Percentiles rank a stretch among this genome's conserved stretches.
Evolutionary conservation across 2,888 invertebrate species (phyloP).

Genomic region (Diloba caeruleocephala): DNA sequence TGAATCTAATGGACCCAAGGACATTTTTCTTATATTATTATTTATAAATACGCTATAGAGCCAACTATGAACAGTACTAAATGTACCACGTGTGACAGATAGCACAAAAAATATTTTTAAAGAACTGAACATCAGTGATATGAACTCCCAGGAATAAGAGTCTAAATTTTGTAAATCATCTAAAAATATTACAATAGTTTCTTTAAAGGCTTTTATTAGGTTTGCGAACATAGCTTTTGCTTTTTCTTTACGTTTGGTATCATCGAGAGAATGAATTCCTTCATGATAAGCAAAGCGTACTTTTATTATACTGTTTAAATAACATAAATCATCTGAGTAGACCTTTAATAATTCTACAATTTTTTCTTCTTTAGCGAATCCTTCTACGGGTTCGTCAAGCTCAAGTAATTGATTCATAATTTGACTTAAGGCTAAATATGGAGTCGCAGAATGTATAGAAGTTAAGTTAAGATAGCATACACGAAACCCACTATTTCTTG

Average conservation of each 20-base stretch:
- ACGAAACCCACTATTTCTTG: conserved; percentile 65
- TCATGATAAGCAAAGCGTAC: conserved; percentile 86
- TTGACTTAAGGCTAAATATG: conserved; percentile 80
- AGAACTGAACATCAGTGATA: conserved; percentile 72
- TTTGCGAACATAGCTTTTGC: conserved; percentile 75
- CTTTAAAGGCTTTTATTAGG: conserved; percentile 71
- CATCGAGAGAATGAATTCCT: conserved; percentile 72
- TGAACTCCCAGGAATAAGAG: conserved; percentile 78
- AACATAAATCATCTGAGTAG: conserved; percentile 84
- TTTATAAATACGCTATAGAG: conserved; percentile 80
- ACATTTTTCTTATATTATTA: conserved; percentile 76
- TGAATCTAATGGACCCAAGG: conserved; percentile 76
- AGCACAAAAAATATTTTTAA: conserved; percentile 75
- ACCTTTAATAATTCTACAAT: conserved; percentile 69
- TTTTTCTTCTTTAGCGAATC: conserved; percentile 82
- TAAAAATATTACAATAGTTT: conserved; percentile 76
- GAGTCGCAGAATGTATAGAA: conserved; percentile 81
- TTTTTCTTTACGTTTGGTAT: conserved; percentile 73
- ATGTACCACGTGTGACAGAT: conserved; percentile 77
- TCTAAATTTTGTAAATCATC: conserved; percentile 87
- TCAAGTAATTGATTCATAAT: conserved; percentile 78
- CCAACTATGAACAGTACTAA: conserved; percentile 75
- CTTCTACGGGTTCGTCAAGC: conserved; percentile 72
- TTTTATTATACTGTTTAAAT: conserved; percentile 86
- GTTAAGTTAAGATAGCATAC: conserved; percentile 71